Evolutionary conservation across 1,140 invertebrate genomes (phyloP).

Genomic region (Lethocerus indicus): DNA sequence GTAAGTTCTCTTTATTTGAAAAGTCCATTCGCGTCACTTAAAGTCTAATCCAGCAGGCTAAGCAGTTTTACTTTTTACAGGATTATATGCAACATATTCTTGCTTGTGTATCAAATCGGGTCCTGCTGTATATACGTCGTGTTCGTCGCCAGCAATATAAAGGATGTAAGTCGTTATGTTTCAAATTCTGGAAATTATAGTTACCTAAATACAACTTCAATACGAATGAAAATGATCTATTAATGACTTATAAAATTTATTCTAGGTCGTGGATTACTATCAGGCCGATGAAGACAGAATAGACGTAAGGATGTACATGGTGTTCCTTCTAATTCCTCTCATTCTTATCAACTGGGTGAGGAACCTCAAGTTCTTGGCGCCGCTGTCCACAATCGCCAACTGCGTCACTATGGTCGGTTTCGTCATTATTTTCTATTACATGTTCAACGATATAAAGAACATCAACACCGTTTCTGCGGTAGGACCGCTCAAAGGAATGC

Average conservation of each 20-base stretch:
- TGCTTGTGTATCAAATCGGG: constrained; percentile 68
- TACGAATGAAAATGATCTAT: background rate
- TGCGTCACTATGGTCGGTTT: constrained; percentile 40
- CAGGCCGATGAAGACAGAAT: constrained; percentile 20
- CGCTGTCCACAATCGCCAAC: constrained; percentile 59
- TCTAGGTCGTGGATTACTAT: constrained; percentile 32
- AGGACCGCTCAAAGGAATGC: constrained; percentile 29
- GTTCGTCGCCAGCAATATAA: constrained; percentile 59
- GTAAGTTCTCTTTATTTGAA: constrained; percentile 32
- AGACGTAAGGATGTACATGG: constrained; percentile 31
- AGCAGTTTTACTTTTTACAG: constrained; percentile 28
- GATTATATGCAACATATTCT: constrained; percentile 42
- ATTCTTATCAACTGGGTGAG: constrained; percentile 50
- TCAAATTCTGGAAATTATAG: background rate
- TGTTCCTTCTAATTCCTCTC: constrained; percentile 40
- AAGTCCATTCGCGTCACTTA: too few species aligned
- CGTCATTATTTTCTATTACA: constrained; percentile 47
- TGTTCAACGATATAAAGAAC: constrained; percentile 39
- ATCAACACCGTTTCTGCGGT: constrained; percentile 26
- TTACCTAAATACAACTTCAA: background rate
- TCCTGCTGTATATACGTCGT: constrained; percentile 80
- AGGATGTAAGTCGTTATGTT: constrained; percentile 25
- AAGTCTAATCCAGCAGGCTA: too few species aligned
- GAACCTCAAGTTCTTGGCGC: constrained; percentile 53
- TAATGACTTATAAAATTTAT: background rate